phyloP scores from a whole-genome alignment of 2,888 invertebrate species.

The Caenorhabditis macrosperma region DNA sequence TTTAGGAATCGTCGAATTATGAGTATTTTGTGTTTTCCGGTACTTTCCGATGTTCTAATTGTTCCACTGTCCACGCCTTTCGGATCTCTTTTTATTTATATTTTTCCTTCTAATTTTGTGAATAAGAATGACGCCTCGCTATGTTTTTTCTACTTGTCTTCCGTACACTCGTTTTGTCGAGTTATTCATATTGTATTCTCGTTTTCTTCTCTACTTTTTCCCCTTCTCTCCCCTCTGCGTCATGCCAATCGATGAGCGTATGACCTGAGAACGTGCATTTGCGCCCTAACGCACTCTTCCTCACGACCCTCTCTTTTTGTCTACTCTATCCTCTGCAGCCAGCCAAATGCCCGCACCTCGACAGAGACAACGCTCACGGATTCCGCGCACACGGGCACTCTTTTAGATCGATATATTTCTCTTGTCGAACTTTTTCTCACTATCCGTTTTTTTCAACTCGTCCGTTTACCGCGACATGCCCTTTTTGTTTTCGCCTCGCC shows the following conservation, averaged over 20 bases:
- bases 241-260: slow-evolving; percentile 22
- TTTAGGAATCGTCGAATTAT: slow-evolving; percentile 5
- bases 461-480: neutral
- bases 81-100: slow-evolving; percentile 16
- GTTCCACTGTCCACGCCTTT: neutral
- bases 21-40: neutral
- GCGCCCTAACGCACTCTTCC: slow-evolving; percentile 18
- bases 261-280: slow-evolving; percentile 30
- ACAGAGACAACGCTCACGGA: neutral
- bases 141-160: neutral
- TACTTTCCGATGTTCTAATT: slow-evolving; percentile 14
- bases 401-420: neutral
- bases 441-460: neutral
- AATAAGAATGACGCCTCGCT: slow-evolving; percentile 2
- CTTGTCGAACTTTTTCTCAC: neutral
- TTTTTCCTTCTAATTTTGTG: slow-evolving; percentile 12
- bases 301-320: slow-evolving; percentile 4
- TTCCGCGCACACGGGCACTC: slow-evolving; percentile 3
- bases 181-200: neutral
- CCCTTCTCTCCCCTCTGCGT: neutral
- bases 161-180: neutral
- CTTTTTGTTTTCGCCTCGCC: neutral
- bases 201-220: neutral
- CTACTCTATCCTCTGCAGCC: slow-evolving; percentile 16
- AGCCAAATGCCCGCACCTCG: neutral